These are phyloP conservation scores for Xenopus tropicalis DNA, from an alignment of 2,113 vertebrate genomes.

Conservation along the genomic window UCB_Xtro_10.0 CM004443.2:99434501-99435000, in stretches of 20 bases:
- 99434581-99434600: constrained; percentile 27
- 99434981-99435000: too few species aligned
- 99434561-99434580: not conserved
- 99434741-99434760: not conserved
- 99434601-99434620: constrained; percentile 16
- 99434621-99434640: not conserved
- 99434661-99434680: not conserved
- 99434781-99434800: too few species aligned
- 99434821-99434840: too few species aligned
- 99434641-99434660: constrained; percentile 19
- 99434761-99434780: too few species aligned
- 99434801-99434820: too few species aligned
- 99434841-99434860: too few species aligned
- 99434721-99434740: not conserved
- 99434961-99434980: too few species aligned
- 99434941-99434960: too few species aligned
- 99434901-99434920: too few species aligned
- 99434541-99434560: not conserved
- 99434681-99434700: not conserved
- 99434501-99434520: not conserved
- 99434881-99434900: too few species aligned
- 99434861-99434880: too few species aligned
- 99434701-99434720: constrained; percentile 16
- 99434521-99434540: not conserved
- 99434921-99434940: too few species aligned